phyloP scores from a whole-genome alignment of 1,140 invertebrate species.

The Bombus terrestris region DNA sequence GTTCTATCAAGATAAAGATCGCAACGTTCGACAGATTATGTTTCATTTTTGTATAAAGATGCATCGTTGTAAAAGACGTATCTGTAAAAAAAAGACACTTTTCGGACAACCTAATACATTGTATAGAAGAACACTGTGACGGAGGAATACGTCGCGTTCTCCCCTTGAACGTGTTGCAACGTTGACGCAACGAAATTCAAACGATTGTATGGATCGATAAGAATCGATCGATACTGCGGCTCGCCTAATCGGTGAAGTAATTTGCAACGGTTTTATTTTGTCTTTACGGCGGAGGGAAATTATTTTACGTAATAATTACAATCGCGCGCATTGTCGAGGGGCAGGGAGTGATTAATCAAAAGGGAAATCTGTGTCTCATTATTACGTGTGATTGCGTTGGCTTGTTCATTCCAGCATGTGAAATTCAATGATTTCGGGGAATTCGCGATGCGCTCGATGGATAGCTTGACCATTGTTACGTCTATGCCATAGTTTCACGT shows the following conservation, averaged over 20 bases:
- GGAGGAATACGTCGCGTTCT: neutral
- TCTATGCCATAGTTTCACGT: neutral
- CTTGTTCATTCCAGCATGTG: neutral
- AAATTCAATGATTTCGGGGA: neutral
- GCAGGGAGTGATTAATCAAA: conserved; percentile 26
- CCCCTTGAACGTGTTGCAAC: neutral
- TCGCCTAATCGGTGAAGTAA: neutral
- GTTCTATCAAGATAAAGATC: too few species aligned
- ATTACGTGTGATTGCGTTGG: conserved; percentile 10
- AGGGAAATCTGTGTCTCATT: conserved; percentile 24
- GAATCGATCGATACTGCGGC: neutral
- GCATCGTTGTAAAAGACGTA: too few species aligned
- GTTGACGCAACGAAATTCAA: neutral
- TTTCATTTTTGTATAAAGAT: too few species aligned
- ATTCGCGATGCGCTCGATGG: neutral
- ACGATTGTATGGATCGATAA: neutral
- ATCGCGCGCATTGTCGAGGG: neutral
- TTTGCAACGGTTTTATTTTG: neutral
- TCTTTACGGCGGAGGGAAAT: neutral
- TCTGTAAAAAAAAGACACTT: too few species aligned
- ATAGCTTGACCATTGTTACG: too few species aligned
- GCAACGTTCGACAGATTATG: too few species aligned
- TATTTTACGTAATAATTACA: conserved; percentile 5
- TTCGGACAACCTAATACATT: too few species aligned
- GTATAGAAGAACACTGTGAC: too few species aligned